These are phyloP conservation scores for Vesta saturnalis DNA, from an alignment of 2,888 invertebrate genomes.

Conservation along the genomic window DNA sequence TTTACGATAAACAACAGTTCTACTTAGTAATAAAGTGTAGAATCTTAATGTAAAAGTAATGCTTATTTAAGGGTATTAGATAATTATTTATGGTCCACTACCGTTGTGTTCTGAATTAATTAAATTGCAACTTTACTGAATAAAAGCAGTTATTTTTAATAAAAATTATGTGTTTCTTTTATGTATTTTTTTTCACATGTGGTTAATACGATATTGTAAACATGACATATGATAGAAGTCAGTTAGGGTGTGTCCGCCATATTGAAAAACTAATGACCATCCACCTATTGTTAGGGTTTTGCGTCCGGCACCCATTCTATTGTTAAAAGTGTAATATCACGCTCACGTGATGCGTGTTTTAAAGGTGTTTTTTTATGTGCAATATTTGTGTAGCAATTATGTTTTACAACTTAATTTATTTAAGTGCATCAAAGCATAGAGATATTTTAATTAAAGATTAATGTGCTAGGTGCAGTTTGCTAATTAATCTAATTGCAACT, in stretches of 20 bases:
- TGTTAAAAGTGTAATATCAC: conserved; percentile 50
- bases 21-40: no score
- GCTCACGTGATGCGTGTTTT: conserved; percentile 47
- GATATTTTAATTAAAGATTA: conserved; percentile 48
- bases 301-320: conserved; percentile 44
- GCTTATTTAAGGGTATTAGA: no score
- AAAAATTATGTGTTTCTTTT: no score
- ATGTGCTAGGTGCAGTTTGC: no score
- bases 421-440: conserved; percentile 46
- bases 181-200: no score
- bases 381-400: conserved; percentile 50
- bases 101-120: no score
- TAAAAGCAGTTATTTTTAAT: no score
- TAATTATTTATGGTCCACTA: no score
- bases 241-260: conserved; percentile 44
- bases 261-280: conserved; percentile 50
- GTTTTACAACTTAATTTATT: conserved; percentile 53
- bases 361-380: conserved; percentile 45
- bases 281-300: conserved; percentile 48
- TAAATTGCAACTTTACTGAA: no score
- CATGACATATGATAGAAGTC: conserved; percentile 37
- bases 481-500: no score
- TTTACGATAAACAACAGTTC: no score
- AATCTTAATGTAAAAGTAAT: no score
- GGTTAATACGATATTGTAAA: conserved; percentile 22